Percentiles rank a stretch among this genome's conserved stretches.
phyloP scores from a whole-genome alignment of 2,797 vertebrate species.

The Enteromius anoplus region DNA sequence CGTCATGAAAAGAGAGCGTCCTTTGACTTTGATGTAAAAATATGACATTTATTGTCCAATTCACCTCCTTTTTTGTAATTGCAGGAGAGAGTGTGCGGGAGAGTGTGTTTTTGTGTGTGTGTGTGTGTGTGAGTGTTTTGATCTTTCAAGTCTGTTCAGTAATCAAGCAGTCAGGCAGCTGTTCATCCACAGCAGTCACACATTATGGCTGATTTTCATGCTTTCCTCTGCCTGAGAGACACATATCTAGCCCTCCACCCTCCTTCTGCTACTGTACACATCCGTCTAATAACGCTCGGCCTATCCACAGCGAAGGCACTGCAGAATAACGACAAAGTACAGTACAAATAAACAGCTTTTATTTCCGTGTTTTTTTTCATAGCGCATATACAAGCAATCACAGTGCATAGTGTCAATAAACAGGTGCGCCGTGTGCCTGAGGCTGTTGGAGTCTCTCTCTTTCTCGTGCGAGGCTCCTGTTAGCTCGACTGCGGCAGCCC shows the following conservation, averaged over 20 bases:
- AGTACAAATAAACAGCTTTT: conserved; percentile 21
- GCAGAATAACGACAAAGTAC: conserved; percentile 19
- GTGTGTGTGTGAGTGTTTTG: conserved; percentile 57
- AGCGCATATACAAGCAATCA: conserved; percentile 8
- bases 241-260: conserved; percentile 25
- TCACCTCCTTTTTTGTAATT: conserved; percentile 49
- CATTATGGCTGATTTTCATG: conserved; percentile 53
- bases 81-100: conserved; percentile 69
- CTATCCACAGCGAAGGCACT: background rate
- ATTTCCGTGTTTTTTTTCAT: background rate
- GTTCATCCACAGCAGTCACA: conserved; percentile 46
- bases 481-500: conserved; percentile 17
- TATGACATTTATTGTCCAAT: background rate
- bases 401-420: conserved; percentile 39
- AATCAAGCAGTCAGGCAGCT: conserved; percentile 49
- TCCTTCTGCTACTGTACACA: conserved; percentile 31
- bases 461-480: background rate
- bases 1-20: background rate
- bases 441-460: conserved; percentile 17
- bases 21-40: background rate
- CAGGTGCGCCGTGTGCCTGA: conserved; percentile 30
- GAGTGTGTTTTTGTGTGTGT: conserved; percentile 41
- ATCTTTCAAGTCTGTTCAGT: conserved; percentile 19
- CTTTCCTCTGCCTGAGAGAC: conserved; percentile 28
- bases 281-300: conserved; percentile 1